Base-by-base conservation (phyloP, 2,797 vertebrate genomes). In the Pangasius krempfi region DNA sequence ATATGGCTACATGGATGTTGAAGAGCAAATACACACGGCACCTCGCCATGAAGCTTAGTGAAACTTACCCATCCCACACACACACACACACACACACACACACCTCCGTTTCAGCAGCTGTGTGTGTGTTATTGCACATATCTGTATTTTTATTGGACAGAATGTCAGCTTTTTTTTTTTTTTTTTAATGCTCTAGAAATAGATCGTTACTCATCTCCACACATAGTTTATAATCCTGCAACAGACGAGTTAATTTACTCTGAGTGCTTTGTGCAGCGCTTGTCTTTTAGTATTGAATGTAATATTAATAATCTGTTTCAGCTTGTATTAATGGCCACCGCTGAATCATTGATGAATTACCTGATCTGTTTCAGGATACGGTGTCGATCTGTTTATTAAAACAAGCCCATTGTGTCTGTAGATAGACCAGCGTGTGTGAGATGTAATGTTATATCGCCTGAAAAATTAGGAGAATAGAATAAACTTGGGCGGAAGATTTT, bases 1-100 rank as follows among this genome's bases (percentile, higher is more conserved):
- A 92, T 91, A 90, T 93, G 92, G 93, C 82, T 87, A 73, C 76
- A 89, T 91, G 73, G 84, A 88, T 89, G 88, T 89, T 88, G 52
- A 87, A 83, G 84, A 89, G 89, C 87, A 87, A 87, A 88, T 64
- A 62, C 20, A 44, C 70, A 78, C 83, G 9, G 60, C 70, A 54
- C 47, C 30, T 64, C 25, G 33, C 50, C 52, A 62, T 76, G 58
- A 86, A 64, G 79, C 68, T 72, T 22, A 56, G 22, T 44, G n/a
- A 72, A 86, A 54, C 33, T 30, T 84, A n/a, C 2, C 33, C 40
- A 33, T 56, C 80, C 88, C 75, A 54, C 85, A 40, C 84, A 72
- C 72, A 58, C 58, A 75, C 18, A 40, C 44, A 47, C 83, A 56
- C 83, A 40, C 83, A 68, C 70, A 56, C 52, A 50, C 73, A 50